Evolutionary conservation across 2,888 invertebrate species (phyloP).

Genomic region (Mesochorus sp.): DNA sequence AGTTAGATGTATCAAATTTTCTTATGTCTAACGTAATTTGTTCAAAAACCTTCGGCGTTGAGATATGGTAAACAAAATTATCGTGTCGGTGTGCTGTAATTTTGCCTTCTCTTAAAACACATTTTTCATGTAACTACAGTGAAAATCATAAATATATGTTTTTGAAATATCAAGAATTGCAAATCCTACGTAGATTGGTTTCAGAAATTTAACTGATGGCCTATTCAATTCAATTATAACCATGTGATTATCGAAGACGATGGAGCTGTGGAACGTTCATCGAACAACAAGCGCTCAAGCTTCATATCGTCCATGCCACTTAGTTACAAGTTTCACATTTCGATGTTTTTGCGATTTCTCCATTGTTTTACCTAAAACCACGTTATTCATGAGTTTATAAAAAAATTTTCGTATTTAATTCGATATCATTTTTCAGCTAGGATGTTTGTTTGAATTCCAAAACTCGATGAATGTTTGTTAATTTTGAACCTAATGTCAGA

Average conservation of each 20-base stretch:
- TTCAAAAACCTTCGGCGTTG: slow-evolving; percentile 74
- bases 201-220: slow-evolving; percentile 38
- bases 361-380: too few species aligned
- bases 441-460: too few species aligned
- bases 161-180: slow-evolving; percentile 46
- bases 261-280: neutral
- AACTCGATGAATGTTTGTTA: too few species aligned
- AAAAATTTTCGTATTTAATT: too few species aligned
- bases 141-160: slow-evolving; percentile 55
- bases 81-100: slow-evolving; percentile 74
- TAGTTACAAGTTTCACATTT: too few species aligned
- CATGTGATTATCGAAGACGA: slow-evolving; percentile 7
- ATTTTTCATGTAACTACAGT: slow-evolving; percentile 45
- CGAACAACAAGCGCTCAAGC: too few species aligned
- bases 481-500: too few species aligned
- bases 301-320: too few species aligned
- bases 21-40: slow-evolving; percentile 57
- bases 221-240: slow-evolving; percentile 37
- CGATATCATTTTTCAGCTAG: too few species aligned
- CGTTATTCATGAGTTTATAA: too few species aligned
- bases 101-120: slow-evolving; percentile 47
- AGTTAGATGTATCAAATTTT: neutral
- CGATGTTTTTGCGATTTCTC: too few species aligned
- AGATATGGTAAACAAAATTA: slow-evolving; percentile 70
- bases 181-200: slow-evolving; percentile 55